Evolutionary conservation across 2,113 vertebrate species (phyloP).

Genomic region (Gymnogyps californianus): DNA sequence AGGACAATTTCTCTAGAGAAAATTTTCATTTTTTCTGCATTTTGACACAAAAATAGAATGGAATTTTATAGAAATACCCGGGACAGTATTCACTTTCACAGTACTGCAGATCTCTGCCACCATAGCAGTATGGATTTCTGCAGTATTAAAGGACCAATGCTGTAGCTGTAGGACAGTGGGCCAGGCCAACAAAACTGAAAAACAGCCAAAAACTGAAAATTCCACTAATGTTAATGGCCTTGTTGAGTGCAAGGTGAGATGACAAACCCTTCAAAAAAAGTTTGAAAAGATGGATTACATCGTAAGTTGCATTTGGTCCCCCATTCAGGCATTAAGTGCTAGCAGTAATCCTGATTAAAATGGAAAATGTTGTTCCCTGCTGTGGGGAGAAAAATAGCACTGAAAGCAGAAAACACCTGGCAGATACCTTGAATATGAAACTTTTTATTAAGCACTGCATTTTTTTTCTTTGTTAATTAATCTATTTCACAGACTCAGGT

Average conservation of each 20-base stretch:
- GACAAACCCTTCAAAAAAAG: not conserved
- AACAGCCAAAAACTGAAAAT: not conserved
- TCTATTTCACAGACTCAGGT: slow-evolving; percentile 49
- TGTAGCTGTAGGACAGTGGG: not conserved
- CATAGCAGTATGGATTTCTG: not conserved
- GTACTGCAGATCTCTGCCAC: not conserved
- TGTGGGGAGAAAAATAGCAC: not conserved
- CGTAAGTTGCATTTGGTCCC: not conserved
- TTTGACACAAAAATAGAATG: not conserved
- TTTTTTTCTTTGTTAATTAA: slow-evolving; percentile 62
- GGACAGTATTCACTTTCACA: not conserved
- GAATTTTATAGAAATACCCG: slow-evolving; percentile 4
- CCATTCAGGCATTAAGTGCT: not conserved
- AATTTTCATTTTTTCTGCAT: not conserved
- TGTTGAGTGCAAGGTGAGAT: not conserved
- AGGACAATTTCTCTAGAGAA: not conserved
- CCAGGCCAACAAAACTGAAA: not conserved
- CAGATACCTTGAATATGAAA: slow-evolving; percentile 19
- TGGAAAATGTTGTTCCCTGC: not conserved
- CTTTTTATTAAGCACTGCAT: slow-evolving; percentile 51
- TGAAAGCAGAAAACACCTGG: slow-evolving; percentile 58
- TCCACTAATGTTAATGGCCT: not conserved
- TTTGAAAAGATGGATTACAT: not conserved
- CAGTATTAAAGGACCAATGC: not conserved
- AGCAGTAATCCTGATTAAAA: not conserved